Conservation (phyloP, 2,888 invertebrate species). For the Sceliomorpha sp. region DNA sequence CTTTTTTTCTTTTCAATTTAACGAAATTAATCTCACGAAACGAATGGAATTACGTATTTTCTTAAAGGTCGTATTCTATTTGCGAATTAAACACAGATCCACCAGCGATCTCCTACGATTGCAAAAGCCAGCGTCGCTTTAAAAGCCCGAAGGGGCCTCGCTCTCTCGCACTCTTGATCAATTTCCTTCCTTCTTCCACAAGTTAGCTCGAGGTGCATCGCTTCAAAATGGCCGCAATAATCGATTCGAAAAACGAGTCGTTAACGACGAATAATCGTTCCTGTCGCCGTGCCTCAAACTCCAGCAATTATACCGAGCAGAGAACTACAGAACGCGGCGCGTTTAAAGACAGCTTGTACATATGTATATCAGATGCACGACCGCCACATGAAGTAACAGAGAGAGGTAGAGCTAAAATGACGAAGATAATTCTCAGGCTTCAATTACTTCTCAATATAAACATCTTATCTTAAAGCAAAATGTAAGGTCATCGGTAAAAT, state of each 20-base stretch:
- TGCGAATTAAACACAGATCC: no score
- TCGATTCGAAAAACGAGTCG: slow-evolving; percentile 29
- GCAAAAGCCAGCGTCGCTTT: background rate
- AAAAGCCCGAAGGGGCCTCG: slow-evolving; percentile 12
- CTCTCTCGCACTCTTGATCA: slow-evolving; percentile 19
- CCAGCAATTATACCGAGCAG: slow-evolving; percentile 11
- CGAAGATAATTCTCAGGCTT: no score
- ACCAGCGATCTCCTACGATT: no score
- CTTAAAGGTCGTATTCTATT: no score
- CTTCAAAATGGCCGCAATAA: slow-evolving; percentile 31
- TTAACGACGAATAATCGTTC: slow-evolving; percentile 28
- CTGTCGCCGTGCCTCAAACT: slow-evolving; percentile 20
- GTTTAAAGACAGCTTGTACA: slow-evolving; percentile 3
- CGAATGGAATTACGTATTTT: no score
- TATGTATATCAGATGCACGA: slow-evolving; percentile 3
- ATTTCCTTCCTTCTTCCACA: slow-evolving; percentile 27
- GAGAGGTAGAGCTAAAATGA: no score
- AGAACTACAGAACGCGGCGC: slow-evolving; percentile 6
- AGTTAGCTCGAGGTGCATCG: slow-evolving; percentile 15
- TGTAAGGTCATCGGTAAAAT: no score
- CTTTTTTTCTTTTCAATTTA: no score
- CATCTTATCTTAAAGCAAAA: no score
- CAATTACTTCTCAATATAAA: no score
- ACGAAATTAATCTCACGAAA: no score
- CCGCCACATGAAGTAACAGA: slow-evolving; percentile 3